Evolutionary conservation across 2,888 invertebrate genomes (phyloP).

Genomic region (Lasioglossum malachurum): DNA sequence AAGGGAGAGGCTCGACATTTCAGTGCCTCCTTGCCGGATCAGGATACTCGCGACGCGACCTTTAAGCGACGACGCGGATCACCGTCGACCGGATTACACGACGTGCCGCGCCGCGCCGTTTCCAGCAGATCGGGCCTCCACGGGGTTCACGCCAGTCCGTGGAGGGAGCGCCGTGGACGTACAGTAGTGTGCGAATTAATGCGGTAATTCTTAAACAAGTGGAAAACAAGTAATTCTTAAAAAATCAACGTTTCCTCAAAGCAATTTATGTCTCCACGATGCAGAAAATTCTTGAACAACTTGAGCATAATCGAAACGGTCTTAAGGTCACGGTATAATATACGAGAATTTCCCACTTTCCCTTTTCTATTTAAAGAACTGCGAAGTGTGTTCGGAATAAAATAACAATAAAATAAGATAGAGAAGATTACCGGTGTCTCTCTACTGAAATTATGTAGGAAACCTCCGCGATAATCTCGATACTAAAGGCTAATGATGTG

Average conservation of each 20-base stretch:
- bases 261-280: no score
- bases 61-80: constrained; percentile 39
- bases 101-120: neutral
- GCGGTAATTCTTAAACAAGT: no score
- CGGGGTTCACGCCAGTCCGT: neutral
- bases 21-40: constrained; percentile 27
- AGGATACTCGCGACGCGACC: constrained; percentile 39
- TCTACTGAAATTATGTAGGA: constrained; percentile 15
- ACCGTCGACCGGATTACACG: constrained; percentile 46
- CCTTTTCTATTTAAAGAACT: constrained; percentile 16
- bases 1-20: constrained; percentile 54
- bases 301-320: neutral
- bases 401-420: neutral
- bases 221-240: no score
- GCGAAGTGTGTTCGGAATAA: neutral
- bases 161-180: neutral
- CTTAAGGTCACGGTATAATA: constrained; percentile 2
- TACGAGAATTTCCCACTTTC: constrained; percentile 28
- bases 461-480: constrained; percentile 12
- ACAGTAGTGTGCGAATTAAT: no score
- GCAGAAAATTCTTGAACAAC: neutral
- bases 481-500: constrained; percentile 33
- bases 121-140: constrained; percentile 31
- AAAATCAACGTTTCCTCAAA: no score
- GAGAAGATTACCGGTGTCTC: constrained; percentile 10